phyloP scores from a whole-genome alignment of 2,113 vertebrate species.

The Poeciliopsis retropinna region DNA sequence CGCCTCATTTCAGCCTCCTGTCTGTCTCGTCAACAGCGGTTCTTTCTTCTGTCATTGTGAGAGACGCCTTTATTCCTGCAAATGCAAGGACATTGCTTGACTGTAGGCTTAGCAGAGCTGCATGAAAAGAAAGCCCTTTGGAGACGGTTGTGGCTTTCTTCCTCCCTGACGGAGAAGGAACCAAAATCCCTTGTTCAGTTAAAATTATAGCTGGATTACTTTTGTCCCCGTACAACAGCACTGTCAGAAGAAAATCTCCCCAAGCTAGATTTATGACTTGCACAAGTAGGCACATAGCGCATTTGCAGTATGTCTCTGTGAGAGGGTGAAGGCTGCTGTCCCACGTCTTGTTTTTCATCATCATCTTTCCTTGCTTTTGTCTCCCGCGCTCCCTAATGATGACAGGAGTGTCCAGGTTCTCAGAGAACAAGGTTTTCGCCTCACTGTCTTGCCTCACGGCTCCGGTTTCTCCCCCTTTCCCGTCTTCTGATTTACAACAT shows the following conservation, averaged over 20 bases:
- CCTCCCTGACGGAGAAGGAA: slow-evolving; percentile 51
- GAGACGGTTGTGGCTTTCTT: slow-evolving; percentile 53
- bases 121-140: slow-evolving; percentile 30
- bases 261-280: slow-evolving; percentile 45
- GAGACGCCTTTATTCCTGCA: slow-evolving; percentile 57
- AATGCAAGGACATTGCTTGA: slow-evolving; percentile 61
- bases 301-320: not conserved
- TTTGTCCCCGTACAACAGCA: not conserved
- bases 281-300: slow-evolving; percentile 7
- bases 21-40: slow-evolving; percentile 27
- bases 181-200: slow-evolving; percentile 24
- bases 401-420: slow-evolving; percentile 42
- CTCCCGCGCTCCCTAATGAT: slow-evolving; percentile 52
- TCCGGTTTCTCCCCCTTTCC: slow-evolving; percentile 59
- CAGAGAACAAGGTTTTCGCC: slow-evolving; percentile 48
- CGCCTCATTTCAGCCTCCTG: slow-evolving; percentile 44
- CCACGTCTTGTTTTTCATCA: slow-evolving; percentile 2
- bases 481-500: slow-evolving; percentile 76
- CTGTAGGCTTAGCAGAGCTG: slow-evolving; percentile 38
- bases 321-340: not conserved
- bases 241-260: slow-evolving; percentile 45
- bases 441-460: slow-evolving; percentile 53
- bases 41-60: slow-evolving; percentile 50
- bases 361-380: slow-evolving; percentile 58
- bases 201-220: slow-evolving; percentile 57